These are phyloP conservation scores for Arvicanthis niloticus DNA, from an alignment of 2,113 vertebrate species.

Conservation along the genomic window DNA sequence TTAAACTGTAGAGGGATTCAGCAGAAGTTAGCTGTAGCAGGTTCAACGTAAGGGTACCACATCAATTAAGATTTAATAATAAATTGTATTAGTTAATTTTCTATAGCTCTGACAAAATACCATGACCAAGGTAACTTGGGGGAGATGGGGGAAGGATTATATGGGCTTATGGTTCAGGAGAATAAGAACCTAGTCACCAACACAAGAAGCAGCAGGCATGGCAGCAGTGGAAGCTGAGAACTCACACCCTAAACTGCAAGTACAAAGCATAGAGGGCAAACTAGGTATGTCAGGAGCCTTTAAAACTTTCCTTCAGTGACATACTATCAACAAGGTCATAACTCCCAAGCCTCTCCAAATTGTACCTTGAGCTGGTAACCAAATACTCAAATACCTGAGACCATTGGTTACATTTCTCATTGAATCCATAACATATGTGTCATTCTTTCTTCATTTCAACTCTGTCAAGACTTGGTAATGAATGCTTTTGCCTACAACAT, in stretches of 20 bases:
- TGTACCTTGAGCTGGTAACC: not conserved
- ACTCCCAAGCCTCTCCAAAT: not conserved
- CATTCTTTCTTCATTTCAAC: not conserved
- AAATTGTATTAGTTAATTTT: not conserved
- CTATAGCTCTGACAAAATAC: not conserved
- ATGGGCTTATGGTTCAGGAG: not conserved
- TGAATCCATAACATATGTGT: not conserved
- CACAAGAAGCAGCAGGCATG: not conserved
- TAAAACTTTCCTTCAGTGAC: not conserved
- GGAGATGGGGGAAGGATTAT: not conserved
- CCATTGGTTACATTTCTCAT: not conserved
- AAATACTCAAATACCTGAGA: not conserved
- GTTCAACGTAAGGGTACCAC: not conserved
- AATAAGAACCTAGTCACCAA: not conserved
- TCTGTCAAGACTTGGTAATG: not conserved
- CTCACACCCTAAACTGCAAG: not conserved
- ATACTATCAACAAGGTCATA: too few species aligned
- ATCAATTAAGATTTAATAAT: slow-evolving; percentile 10
- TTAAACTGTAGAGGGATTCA: slow-evolving; percentile 13
- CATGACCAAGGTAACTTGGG: not conserved
- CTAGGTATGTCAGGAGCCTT: not conserved
- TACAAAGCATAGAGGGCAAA: not conserved
- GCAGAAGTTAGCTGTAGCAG: not conserved
- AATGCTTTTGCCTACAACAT: not conserved
- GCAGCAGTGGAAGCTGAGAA: not conserved